Evolutionary conservation across 2,113 vertebrate genomes (phyloP).

Genomic region (Marmota monax): DNA sequence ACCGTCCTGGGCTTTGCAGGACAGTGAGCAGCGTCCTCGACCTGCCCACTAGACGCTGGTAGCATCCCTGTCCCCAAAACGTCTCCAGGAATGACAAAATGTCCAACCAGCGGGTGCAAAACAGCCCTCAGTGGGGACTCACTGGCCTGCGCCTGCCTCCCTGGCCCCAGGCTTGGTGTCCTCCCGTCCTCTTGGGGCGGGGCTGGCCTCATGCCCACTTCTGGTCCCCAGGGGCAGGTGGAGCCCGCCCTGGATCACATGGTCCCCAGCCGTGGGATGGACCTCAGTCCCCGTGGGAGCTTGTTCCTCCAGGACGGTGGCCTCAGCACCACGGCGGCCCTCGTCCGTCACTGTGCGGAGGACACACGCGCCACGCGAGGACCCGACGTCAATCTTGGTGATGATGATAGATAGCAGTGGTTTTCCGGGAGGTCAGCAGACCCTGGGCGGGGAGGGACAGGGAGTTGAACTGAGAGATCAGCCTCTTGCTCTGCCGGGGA

Average conservation of each 20-base stretch:
- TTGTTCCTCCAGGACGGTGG: not conserved
- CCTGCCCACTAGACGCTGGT: not conserved
- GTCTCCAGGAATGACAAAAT: not conserved
- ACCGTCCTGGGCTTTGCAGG: accelerated
- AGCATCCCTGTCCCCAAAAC: not conserved
- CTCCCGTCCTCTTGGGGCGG: not conserved
- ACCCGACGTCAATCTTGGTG: not conserved
- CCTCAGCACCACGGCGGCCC: not conserved
- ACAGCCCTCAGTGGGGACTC: not conserved
- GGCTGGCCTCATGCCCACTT: not conserved
- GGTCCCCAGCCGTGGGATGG: not conserved
- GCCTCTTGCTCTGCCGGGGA: accelerated
- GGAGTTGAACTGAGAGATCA: slow-evolving; percentile 34
- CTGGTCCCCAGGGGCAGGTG: not conserved
- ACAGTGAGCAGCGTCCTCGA: accelerated
- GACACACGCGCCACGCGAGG: accelerated
- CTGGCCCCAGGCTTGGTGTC: not conserved
- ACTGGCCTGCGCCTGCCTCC: too few relatives aligned
- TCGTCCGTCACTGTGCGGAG: not conserved
- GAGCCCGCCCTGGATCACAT: accelerated
- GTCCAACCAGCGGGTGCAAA: too few relatives aligned
- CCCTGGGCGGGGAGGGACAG: slow-evolving; percentile 31
- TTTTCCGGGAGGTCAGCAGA: slow-evolving; percentile 34
- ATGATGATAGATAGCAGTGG: slow-evolving; percentile 56
- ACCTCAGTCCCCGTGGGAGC: not conserved